Evolutionary conservation across 2,888 invertebrate species (phyloP), one percentile per base, ranked within the genome.

Genomic region (Epinotia ramella): DNA sequence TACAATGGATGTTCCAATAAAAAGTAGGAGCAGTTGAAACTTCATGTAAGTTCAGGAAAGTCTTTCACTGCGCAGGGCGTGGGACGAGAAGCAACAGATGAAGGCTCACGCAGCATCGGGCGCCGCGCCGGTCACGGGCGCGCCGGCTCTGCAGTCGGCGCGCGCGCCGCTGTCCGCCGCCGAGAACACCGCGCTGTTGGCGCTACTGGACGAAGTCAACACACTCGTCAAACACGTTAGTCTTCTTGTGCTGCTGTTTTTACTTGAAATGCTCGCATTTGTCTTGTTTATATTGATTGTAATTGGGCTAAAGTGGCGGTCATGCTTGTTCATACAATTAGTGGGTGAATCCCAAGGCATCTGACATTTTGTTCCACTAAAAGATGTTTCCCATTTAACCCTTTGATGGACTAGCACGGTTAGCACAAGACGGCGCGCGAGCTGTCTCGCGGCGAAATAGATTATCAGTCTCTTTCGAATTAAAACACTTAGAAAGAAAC

Each of bases 141-240:
- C 20, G 33, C 28, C 64, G n/a, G 65, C 72, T 56, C 53, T 71
- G 33, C 73, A 74, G 40, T 81, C 85, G 70, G 85, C 87, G 1
- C 85, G 87, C 4, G 79, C 86, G 18, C 83, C 88, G 6, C 87
- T 96, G 16, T 92, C 95, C 4, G 95, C 95, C 2, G 96, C 97
- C 9, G 98, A 98, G 88, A 95, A 96, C 80, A 94, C 95, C 9
- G 95, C 97, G 66, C 92, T 99, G 2, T 93, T 98, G 6, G 96
- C 96, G 60, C 96, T 98, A 84, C 96, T 98, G 28, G 98, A 98
- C 87, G 97, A 97, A 46, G 96, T 97, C 67, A 97, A 97, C 75
- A 96, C 97, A 0, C 95, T 98, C n/a, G 97, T 98, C n/a, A 97
- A 98, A 91, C 97, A 97, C 95, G 97, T 97, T 3, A 95, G 96